phyloP scores from a whole-genome alignment of 1,140 invertebrate species.

The Antheraea mylitta region DNA sequence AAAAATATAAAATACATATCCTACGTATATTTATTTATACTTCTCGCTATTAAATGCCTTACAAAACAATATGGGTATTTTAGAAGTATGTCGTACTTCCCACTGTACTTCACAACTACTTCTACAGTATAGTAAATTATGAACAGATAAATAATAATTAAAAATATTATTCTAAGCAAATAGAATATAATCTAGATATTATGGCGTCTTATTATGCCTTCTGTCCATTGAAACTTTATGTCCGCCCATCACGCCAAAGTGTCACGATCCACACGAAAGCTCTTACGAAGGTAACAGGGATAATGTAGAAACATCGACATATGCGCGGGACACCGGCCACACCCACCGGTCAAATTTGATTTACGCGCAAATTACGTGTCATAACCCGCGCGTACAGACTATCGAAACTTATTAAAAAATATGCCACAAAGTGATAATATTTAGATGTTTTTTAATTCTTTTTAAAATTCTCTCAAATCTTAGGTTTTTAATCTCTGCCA shows the following conservation, averaged over 20 bases:
- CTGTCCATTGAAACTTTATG: conserved; percentile 46
- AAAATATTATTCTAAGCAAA: background rate
- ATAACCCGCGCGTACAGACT: conserved; percentile 46
- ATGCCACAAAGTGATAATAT: background rate
- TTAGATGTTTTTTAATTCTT: too few species aligned
- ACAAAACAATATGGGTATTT: too few species aligned
- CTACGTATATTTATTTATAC: too few species aligned
- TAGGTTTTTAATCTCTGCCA: too few species aligned
- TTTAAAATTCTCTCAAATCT: too few species aligned
- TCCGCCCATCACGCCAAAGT: conserved; percentile 57
- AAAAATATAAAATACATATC: too few species aligned
- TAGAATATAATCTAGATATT: background rate
- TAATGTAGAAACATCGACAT: conserved; percentile 58
- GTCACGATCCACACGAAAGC: conserved; percentile 61
- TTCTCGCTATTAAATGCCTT: too few species aligned
- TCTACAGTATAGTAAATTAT: too few species aligned
- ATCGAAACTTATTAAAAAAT: background rate
- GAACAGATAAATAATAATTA: background rate
- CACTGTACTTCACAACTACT: too few species aligned
- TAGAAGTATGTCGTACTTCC: too few species aligned
- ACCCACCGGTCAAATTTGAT: conserved; percentile 77
- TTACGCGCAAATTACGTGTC: conserved; percentile 77
- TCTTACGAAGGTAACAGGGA: conserved; percentile 55
- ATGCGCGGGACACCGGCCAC: conserved; percentile 65
- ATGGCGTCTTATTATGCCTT: conserved; percentile 23